Conservation (phyloP, 2,888 invertebrate genomes). For the Tetropium fuscum region DNA sequence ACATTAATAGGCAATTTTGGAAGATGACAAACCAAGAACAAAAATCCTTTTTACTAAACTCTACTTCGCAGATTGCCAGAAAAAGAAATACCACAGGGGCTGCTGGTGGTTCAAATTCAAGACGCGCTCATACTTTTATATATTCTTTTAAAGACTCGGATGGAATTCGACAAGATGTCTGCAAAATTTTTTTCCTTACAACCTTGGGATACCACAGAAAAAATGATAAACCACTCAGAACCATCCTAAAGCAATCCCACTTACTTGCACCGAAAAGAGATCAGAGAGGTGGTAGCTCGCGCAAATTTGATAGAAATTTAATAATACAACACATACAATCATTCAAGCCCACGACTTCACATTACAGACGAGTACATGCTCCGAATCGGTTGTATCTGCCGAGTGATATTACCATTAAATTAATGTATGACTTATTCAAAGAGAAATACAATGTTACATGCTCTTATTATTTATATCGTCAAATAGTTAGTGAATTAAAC, state of each 20-base stretch:
- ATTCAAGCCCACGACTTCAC: slow-evolving; percentile 8
- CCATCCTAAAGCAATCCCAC: neutral
- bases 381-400: slow-evolving; percentile 4
- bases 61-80: no score
- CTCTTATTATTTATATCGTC: slow-evolving; percentile 7
- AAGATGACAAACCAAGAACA: no score
- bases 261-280: neutral
- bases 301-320: slow-evolving; percentile 8
- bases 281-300: no score
- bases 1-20: no score
- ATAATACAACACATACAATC: slow-evolving; percentile 15
- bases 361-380: slow-evolving; percentile 14
- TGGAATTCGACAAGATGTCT: neutral
- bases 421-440: slow-evolving; percentile 6
- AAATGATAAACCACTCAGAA: neutral
- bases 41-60: no score
- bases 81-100: no score
- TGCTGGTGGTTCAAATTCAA: no score
- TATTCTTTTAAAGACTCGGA: no score
- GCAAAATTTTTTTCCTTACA: neutral
- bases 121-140: no score
- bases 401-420: slow-evolving; percentile 1
- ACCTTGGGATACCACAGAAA: slow-evolving; percentile 1
- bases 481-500: slow-evolving; percentile 2
- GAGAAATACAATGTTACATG: slow-evolving; percentile 1